phyloP scores from a whole-genome alignment of 2,888 invertebrate species.

The Noctua comes region DNA sequence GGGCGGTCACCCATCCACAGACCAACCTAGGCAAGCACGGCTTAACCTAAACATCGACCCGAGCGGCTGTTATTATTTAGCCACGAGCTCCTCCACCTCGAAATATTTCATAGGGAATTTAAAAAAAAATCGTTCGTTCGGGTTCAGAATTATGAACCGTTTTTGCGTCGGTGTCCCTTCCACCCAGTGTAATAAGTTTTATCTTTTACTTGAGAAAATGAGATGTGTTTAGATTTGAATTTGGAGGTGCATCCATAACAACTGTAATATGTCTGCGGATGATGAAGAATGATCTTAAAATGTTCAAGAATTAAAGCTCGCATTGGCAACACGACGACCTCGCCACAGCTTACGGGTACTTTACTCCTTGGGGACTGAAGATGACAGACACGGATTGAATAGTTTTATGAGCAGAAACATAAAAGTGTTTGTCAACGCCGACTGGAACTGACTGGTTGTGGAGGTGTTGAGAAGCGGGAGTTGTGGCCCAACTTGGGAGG shows the following conservation, averaged over 20 bases:
- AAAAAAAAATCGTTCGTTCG: too few relatives aligned
- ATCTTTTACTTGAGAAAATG: not conserved
- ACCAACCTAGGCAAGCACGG: too few relatives aligned
- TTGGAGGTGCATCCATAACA: not conserved
- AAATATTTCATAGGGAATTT: too few relatives aligned
- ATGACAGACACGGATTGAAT: not conserved
- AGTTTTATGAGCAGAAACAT: not conserved
- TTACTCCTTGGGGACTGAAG: not conserved
- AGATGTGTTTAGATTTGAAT: not conserved
- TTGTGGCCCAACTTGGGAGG: not conserved
- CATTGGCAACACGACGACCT: not conserved
- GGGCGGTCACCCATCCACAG: too few relatives aligned
- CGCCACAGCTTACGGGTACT: not conserved
- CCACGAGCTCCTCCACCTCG: too few relatives aligned
- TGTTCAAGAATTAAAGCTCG: not conserved
- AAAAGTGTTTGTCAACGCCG: not conserved
- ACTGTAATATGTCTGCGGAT: not conserved
- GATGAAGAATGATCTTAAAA: not conserved
- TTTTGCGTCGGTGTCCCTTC: too few relatives aligned
- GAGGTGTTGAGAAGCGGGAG: not conserved
- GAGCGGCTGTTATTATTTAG: too few relatives aligned
- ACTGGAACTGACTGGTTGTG: not conserved
- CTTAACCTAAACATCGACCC: too few relatives aligned
- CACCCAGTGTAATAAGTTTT: too few relatives aligned
- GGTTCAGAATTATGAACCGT: too few relatives aligned